Evolutionary conservation across 2,888 invertebrate genomes (phyloP).

Genomic region (Drosophila tanythrix): DNA sequence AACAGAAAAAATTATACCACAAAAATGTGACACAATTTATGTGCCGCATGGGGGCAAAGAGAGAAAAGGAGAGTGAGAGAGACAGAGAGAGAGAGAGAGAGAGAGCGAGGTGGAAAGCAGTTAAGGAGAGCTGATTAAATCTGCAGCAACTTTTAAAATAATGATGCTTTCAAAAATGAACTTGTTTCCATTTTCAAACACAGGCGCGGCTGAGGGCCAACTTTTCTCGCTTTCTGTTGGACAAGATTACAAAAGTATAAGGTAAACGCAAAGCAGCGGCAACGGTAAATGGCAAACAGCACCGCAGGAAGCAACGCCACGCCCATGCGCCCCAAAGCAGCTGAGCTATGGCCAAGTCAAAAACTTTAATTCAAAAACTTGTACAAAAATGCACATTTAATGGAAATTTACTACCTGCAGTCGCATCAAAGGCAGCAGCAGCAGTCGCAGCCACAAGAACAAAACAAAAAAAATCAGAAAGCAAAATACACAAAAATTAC

Average conservation of each 20-base stretch:
- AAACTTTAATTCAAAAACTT: constrained; percentile 83
- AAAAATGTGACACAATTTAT: constrained; percentile 38
- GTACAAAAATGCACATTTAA: constrained; percentile 83
- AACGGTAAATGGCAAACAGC: constrained; percentile 41
- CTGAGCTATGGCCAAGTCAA: constrained; percentile 67
- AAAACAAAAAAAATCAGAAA: constrained; percentile 9
- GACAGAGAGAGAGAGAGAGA: not conserved
- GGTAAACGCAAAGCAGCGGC: constrained; percentile 35
- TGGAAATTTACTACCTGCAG: constrained; percentile 82
- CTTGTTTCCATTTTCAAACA: constrained; percentile 55
- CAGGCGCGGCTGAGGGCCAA: constrained; percentile 24
- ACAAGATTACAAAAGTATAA: constrained; percentile 80
- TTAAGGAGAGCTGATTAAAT: constrained; percentile 29
- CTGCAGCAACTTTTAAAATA: constrained; percentile 53
- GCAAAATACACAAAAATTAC: constrained; percentile 4
- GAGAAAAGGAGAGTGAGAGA: not conserved
- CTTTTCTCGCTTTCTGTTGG: constrained; percentile 62
- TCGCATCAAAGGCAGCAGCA: constrained; percentile 64
- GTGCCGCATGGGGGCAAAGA: constrained; percentile 21
- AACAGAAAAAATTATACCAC: constrained; percentile 14
- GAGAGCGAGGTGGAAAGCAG: not conserved
- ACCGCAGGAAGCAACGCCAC: constrained; percentile 39
- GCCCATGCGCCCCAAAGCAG: constrained; percentile 30
- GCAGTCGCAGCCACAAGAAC: constrained; percentile 15
- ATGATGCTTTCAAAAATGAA: constrained; percentile 69